Evolutionary conservation across 2,113 vertebrate species (phyloP), one percentile per base, ranked within the genome.

Genomic region (Chloropsis hardwickii): DNA sequence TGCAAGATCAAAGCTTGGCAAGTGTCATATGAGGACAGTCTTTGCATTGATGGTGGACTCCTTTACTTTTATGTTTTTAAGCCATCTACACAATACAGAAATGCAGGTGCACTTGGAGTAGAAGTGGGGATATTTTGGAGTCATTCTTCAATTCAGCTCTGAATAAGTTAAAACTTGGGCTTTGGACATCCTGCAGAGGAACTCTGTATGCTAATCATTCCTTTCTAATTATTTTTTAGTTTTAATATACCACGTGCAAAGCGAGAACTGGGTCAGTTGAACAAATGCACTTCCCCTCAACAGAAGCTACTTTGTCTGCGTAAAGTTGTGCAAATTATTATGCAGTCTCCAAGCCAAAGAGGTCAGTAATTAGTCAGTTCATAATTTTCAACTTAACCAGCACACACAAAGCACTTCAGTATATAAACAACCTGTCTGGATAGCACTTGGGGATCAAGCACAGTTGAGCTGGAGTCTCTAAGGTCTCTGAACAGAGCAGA

Each of bases 221-320:
- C 13, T 90, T 87, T 66, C 17, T 13, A 94, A 96, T 89, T 67
- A 21, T 81, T 87, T 97, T 72, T 7, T 94, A 99, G 99, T 91
- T 98, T 99, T 73, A 99, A 99, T 95, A 98, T 99, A 96, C 98
- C 99, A 18, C 98, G 98, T 70, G 99, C 99, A 1, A 99, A 99
- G 97, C 95, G 99, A 88, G 99, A 99, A 77, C 97, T 99, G 97
- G 98, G 98, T 86, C 98, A 99, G 91, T 97, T 99, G 96, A 99
- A 99, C 97, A 98, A 96, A 82, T 99, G 99, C 78, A 99, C 98
- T 6, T 99, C 99, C 19, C 99, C 99, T 2, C 99, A 99, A 85
- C 99, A 99, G 98, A 99, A 99, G 93, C 96, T 99, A 74, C 97
- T 99, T 19, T 99, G 99, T 87, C 97, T 99, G 57, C 96, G 98